Conservation (phyloP, 2,113 vertebrate genomes). For the Zonotrichia leucophrys region DNA sequence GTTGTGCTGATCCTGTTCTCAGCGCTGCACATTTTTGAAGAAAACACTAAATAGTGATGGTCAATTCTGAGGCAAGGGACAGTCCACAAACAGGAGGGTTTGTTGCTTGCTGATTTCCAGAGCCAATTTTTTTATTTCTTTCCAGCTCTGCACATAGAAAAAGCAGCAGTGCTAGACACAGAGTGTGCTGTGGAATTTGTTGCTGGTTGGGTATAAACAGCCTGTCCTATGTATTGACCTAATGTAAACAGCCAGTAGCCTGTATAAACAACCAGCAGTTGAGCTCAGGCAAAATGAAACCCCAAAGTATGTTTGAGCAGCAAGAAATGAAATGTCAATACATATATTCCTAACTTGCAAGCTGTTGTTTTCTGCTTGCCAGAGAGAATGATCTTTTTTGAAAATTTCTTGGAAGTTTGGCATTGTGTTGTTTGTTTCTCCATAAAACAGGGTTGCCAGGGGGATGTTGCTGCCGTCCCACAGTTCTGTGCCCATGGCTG, state of each 20-base stretch:
- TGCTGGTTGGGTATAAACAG: slow-evolving; percentile 56
- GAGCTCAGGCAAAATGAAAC: slow-evolving; percentile 36
- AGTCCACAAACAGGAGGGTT: neutral
- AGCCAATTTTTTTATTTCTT: neutral
- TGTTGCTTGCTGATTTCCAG: slow-evolving; percentile 1
- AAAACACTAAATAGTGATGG: neutral
- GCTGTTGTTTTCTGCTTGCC: neutral
- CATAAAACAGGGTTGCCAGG: neutral
- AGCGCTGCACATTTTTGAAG: neutral
- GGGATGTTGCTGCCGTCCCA: neutral
- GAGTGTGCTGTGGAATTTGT: slow-evolving; percentile 23
- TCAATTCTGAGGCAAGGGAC: neutral
- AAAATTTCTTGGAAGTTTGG: neutral
- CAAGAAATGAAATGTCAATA: slow-evolving; percentile 34
- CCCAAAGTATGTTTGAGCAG: slow-evolving; percentile 2
- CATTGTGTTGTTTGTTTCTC: neutral
- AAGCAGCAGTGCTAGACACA: neutral
- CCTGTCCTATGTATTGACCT: slow-evolving; percentile 47
- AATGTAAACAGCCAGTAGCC: slow-evolving; percentile 68
- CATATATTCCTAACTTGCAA: neutral
- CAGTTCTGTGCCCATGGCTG: neutral
- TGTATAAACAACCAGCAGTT: slow-evolving; percentile 60
- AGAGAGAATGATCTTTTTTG: neutral
- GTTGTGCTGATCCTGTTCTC: neutral
- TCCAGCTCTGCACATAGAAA: neutral